Percentiles rank a stretch among this genome's conserved stretches.
These are phyloP conservation scores for Trichacis sp. DNA, from an alignment of 2,888 invertebrate species.

Conservation along the genomic window DNA sequence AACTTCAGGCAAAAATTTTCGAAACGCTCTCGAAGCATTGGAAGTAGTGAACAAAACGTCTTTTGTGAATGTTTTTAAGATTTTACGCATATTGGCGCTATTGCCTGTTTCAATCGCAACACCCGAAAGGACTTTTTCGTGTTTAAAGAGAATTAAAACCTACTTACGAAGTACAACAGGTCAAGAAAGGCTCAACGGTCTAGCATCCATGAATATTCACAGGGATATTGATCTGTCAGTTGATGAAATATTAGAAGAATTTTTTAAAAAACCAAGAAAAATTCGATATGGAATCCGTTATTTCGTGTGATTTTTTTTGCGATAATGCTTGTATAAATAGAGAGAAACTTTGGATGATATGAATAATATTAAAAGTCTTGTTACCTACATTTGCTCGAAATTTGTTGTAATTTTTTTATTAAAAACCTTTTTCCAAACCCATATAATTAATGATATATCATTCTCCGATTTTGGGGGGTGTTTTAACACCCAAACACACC, in stretches of 20 bases:
- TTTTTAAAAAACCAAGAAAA: slow-evolving; percentile 27
- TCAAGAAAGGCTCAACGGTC: slow-evolving; percentile 23
- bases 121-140: slow-evolving; percentile 17
- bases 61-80: background rate
- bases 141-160: no score
- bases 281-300: no score
- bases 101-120: slow-evolving; percentile 19
- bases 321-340: no score
- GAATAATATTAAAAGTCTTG: no score
- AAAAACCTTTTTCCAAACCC: no score
- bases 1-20: background rate
- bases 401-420: no score
- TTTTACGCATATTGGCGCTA: background rate
- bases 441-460: no score
- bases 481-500: no score
- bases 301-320: no score
- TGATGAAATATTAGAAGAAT: background rate
- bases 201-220: slow-evolving; percentile 12
- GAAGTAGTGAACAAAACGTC: background rate
- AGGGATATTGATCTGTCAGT: background rate
- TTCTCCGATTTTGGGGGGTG: no score
- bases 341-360: no score
- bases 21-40: background rate
- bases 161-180: slow-evolving; percentile 24
- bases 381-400: no score